Evolutionary conservation across 2,888 invertebrate species (phyloP).

Genomic region (Cabera pusaria): DNA sequence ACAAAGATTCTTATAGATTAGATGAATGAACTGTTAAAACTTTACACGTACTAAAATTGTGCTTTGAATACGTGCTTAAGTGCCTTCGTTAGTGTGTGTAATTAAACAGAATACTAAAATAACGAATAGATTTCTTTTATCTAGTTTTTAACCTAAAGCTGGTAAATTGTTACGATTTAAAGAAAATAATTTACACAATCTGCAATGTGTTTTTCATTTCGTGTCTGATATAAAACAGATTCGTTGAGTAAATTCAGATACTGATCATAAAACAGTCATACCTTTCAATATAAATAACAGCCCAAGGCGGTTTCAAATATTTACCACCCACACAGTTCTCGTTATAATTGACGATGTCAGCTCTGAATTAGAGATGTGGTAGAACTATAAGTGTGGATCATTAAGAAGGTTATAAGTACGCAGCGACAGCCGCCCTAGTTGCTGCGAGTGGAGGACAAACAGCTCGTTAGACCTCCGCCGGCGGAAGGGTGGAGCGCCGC

Average conservation of each 20-base stretch:
- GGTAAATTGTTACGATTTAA: too few species aligned
- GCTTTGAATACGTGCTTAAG: too few species aligned
- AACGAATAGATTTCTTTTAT: too few species aligned
- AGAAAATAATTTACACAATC: constrained; percentile 6
- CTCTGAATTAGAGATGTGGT: constrained; percentile 14
- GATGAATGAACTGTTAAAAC: too few species aligned
- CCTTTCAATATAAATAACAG: not conserved
- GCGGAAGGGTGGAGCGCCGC: constrained; percentile 80
- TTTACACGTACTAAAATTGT: too few species aligned
- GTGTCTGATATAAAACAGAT: constrained; percentile 7
- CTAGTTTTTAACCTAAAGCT: too few species aligned
- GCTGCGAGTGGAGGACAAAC: constrained; percentile 77
- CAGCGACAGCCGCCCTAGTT: constrained; percentile 57
- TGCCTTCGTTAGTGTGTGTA: too few species aligned
- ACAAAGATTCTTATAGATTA: too few species aligned
- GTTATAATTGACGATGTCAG: constrained; percentile 12
- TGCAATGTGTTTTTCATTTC: not conserved
- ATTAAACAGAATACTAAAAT: too few species aligned
- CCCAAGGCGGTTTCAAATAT: constrained; percentile 1
- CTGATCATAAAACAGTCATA: constrained; percentile 8
- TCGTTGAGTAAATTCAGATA: constrained; percentile 6
- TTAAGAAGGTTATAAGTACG: constrained; percentile 29
- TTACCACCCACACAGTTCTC: not conserved
- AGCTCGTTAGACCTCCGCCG: constrained; percentile 73
- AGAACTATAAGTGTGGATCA: constrained; percentile 21